phyloP scores from a whole-genome alignment of 2,797 vertebrate genomes.

The Toxotes lorentzi region DNA sequence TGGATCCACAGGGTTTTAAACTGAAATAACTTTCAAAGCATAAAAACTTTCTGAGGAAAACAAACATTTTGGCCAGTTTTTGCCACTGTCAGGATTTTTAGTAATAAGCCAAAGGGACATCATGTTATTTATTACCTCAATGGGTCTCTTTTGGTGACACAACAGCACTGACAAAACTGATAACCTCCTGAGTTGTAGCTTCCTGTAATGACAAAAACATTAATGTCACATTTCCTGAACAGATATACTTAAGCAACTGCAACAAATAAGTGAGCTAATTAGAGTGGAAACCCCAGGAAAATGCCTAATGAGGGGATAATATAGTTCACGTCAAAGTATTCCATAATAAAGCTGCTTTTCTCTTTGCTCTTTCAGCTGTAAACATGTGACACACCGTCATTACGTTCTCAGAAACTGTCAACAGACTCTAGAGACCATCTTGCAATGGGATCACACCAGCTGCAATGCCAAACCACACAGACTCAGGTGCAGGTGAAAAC shows the following conservation, averaged over 20 bases:
- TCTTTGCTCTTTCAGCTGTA: slow-evolving; percentile 37
- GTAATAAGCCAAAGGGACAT: slow-evolving; percentile 35
- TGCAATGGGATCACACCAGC: too few relatives aligned
- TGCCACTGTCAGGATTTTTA: slow-evolving; percentile 45
- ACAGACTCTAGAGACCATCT: too few relatives aligned
- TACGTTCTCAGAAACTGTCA: neutral
- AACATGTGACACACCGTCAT: slow-evolving; percentile 28
- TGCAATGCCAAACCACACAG: too few relatives aligned
- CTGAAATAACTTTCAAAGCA: slow-evolving; percentile 39
- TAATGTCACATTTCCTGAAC: slow-evolving; percentile 60
- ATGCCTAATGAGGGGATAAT: slow-evolving; percentile 42
- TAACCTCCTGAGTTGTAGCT: slow-evolving; percentile 52
- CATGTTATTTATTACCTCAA: slow-evolving; percentile 57
- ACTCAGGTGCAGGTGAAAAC: too few relatives aligned
- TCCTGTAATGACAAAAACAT: slow-evolving; percentile 57
- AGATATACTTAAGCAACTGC: slow-evolving; percentile 46
- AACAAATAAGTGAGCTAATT: slow-evolving; percentile 55
- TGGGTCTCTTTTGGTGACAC: slow-evolving; percentile 46
- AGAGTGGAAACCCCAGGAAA: slow-evolving; percentile 41
- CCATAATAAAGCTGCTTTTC: slow-evolving; percentile 6
- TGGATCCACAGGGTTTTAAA: slow-evolving; percentile 25
- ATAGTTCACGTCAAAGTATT: slow-evolving; percentile 6
- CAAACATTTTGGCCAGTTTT: slow-evolving; percentile 11
- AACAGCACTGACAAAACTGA: slow-evolving; percentile 42
- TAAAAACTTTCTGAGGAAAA: slow-evolving; percentile 29